A percentile compares a stretch with the other conserved stretches of the same genome.
Evolutionary conservation across 2,888 invertebrate species (phyloP).

Genomic region (Brachycybe producta): DNA sequence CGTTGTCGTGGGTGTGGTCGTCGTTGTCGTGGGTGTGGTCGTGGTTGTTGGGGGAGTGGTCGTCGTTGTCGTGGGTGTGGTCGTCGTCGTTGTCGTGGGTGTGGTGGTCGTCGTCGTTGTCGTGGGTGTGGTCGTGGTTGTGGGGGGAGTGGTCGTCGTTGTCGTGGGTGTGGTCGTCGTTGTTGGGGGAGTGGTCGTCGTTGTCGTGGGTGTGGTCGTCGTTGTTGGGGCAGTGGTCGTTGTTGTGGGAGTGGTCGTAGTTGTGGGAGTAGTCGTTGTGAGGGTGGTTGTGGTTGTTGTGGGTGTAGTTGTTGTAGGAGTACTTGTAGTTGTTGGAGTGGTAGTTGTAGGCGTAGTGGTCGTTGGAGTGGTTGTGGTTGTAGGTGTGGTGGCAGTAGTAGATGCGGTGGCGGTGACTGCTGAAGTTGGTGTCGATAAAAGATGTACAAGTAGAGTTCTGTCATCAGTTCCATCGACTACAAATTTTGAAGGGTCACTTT

Average conservation of each 20-base stretch:
- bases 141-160: neutral
- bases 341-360: neutral
- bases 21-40: neutral
- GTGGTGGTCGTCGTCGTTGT: slow-evolving; percentile 4
- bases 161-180: neutral
- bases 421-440: neutral
- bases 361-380: neutral
- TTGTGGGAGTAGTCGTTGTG: slow-evolving; percentile 3
- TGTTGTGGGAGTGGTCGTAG: slow-evolving; percentile 1
- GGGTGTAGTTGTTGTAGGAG: neutral
- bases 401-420: neutral
- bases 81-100: neutral
- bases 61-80: neutral
- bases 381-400: neutral
- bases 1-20: neutral
- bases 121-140: neutral
- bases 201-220: neutral
- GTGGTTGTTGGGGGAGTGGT: neutral
- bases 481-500: too few relatives aligned
- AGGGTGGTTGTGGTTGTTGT: neutral
- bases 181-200: neutral
- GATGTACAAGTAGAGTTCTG: too few relatives aligned
- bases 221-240: slow-evolving; percentile 2
- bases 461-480: too few relatives aligned
- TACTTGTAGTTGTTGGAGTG: neutral